Evolutionary conservation across 23 tunicate genomes (phyloP), one percentile per base, ranked within the genome.

Genomic region (Styela clava): DNA sequence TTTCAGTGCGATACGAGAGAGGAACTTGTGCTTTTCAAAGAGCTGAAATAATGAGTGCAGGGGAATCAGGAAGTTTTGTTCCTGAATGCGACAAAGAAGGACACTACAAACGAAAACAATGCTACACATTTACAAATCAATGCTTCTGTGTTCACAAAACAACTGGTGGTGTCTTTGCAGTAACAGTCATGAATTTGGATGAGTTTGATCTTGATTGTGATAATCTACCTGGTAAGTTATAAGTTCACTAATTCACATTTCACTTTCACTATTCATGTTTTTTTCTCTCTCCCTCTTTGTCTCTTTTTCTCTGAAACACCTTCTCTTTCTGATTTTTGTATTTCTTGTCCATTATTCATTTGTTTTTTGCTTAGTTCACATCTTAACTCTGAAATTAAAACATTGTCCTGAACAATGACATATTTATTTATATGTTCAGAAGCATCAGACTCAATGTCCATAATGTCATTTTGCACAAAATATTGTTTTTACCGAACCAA

Each of bases 21-120:
- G 56, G 56, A 44, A 44, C 56, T 5, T 44, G 56, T 44, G 56
- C 56, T 12, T 44, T 44, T 12, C 56, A 44, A 12, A 44, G 56
- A 44, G 56, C 56, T 44, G 56, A 44, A 44, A 44, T 44, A 5
- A 44, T 44, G 56, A 44, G 56, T 44, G 7, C 56, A 5, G 12
- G 56, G 7, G 56, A 44, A 44, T 44, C 56, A 44, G 56, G 56
- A 44, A 44, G 56, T 44, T 44, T 44, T 44, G 22, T 67, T 18
- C 71, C 71, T 67, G 71, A 25, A 22, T 67, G 71, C 22, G 23
- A 67, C 71, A 24, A 67, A 12, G 71, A 67, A 16, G 71, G 71
- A 25, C 19, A 67, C 23, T 67, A 25, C 71, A 29, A 25, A 29
- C 31, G 32, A 29, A 67, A 67, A 0, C 71, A 67, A 67, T 67